phyloP scores from a whole-genome alignment of 1,140 invertebrate genomes.

The Trialeurodes vaporariorum region DNA sequence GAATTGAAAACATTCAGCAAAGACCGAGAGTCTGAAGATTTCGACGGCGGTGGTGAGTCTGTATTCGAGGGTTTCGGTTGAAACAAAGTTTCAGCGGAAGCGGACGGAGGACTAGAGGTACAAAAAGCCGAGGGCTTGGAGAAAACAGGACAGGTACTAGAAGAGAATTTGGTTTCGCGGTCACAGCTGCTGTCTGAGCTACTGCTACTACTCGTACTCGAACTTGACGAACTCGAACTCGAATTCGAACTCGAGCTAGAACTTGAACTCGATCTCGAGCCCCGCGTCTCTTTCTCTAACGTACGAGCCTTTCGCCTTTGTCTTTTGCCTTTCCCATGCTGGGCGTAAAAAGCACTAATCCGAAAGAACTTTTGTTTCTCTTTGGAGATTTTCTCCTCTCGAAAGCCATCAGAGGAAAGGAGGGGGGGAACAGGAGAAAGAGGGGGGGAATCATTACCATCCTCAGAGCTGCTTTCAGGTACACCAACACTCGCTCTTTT shows the following conservation, averaged over 20 bases:
- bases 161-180: slow-evolving; percentile 11
- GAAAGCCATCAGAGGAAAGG: slow-evolving; percentile 32
- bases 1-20: neutral
- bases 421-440: slow-evolving; percentile 35
- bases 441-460: slow-evolving; percentile 44
- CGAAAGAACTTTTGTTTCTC: slow-evolving; percentile 78
- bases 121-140: neutral
- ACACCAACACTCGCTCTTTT: slow-evolving; percentile 31
- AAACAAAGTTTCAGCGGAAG: neutral
- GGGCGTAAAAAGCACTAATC: slow-evolving; percentile 54
- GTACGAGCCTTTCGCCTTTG: slow-evolving; percentile 26
- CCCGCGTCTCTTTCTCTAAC: slow-evolving; percentile 22
- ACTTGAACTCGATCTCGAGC: slow-evolving; percentile 22
- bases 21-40: slow-evolving; percentile 1
- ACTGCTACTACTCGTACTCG: slow-evolving; percentile 31
- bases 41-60: neutral
- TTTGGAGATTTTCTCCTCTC: slow-evolving; percentile 61
- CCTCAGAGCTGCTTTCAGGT: slow-evolving; percentile 41
- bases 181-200: slow-evolving; percentile 27
- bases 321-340: slow-evolving; percentile 29
- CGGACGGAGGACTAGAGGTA: neutral
- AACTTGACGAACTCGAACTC: no score
- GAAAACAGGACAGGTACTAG: slow-evolving; percentile 3
- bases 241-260: slow-evolving; percentile 20
- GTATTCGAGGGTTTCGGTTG: neutral